Evolutionary conservation across 1,140 invertebrate genomes (phyloP).

Genomic region (Maconellicoccus hirsutus): DNA sequence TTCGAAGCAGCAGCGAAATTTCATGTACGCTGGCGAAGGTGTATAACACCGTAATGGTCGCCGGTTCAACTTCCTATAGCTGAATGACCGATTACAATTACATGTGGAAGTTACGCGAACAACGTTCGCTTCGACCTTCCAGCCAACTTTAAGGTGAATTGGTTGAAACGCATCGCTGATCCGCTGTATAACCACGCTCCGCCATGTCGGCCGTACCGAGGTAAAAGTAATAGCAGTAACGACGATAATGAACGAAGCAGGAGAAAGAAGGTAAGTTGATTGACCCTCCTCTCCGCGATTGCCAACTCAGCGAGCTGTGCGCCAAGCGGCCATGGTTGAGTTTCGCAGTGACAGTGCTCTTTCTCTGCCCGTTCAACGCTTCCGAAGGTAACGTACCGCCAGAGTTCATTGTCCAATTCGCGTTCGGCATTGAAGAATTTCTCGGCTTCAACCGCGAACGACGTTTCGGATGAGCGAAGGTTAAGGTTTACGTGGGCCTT

Average conservation of each 20-base stretch:
- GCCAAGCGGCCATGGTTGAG: background rate
- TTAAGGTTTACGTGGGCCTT: no score
- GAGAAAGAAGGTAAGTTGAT: background rate
- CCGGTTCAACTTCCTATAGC: background rate
- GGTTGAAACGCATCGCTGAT: background rate
- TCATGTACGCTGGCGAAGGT: no score
- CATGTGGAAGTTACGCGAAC: background rate
- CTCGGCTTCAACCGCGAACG: background rate
- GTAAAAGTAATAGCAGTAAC: background rate
- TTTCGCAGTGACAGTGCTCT: background rate
- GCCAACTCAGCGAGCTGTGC: background rate
- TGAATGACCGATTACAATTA: conserved; percentile 5
- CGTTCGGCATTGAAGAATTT: background rate
- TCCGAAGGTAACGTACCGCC: background rate
- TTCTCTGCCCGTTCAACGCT: background rate
- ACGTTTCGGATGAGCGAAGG: no score
- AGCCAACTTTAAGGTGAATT: background rate
- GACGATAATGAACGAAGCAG: background rate
- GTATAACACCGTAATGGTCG: background rate
- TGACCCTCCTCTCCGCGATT: background rate
- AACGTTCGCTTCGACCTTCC: background rate
- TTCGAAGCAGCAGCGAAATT: no score
- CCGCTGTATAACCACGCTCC: no score
- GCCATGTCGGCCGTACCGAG: background rate
- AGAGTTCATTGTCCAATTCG: background rate